Base-by-base conservation (phyloP, 2,113 vertebrate species). In the Clarias magur region DNA sequence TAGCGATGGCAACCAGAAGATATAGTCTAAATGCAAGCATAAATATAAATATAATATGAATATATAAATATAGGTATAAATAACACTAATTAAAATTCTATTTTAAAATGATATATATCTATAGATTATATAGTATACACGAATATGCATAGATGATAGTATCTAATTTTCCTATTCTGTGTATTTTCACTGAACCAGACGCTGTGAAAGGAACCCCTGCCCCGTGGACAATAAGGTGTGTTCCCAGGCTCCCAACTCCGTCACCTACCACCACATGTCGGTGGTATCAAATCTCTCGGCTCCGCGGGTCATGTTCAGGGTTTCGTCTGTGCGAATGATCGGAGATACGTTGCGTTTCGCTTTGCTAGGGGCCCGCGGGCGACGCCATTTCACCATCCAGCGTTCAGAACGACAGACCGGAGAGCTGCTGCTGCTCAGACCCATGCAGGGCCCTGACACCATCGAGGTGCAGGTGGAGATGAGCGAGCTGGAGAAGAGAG, bases 391-490 rank as follows among this genome's bases (percentile, higher is more conserved):
- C 3, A 85, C 92, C 0, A 94, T 98, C 72, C 95, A 95, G 89
- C 95, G 96, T 53, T 96, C 96, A 0, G 95, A 95, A 92, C 92
- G 93, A 63, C 95, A 96, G 91, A 96, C 94, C 0, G 96, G 96
- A 17, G 95, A 97, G 91, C 94, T 98, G 92, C 93, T 98, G 92
- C 94, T 97, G 88, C 94, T 93, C 85, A 95, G 91, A 83, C 94
- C 95, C 0, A 91, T 96, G 48, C 92, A 75, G 0, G 97, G 97
- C 23, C 96, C 97, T 1, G 1, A 90, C 59, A 93, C 91, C 0
- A 89, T 98, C 90, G 95, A 97, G 90, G 95, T 95, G 6, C 96
- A 98, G 67, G 93, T 98, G 92, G 97, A 98, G 93, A 98, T 98
- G 97, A 96, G 91, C 0, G 96, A 98, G 88, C 94, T 96, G 91